phyloP scores from a whole-genome alignment of 2,888 invertebrate genomes.

The Zelleria hepariella region DNA sequence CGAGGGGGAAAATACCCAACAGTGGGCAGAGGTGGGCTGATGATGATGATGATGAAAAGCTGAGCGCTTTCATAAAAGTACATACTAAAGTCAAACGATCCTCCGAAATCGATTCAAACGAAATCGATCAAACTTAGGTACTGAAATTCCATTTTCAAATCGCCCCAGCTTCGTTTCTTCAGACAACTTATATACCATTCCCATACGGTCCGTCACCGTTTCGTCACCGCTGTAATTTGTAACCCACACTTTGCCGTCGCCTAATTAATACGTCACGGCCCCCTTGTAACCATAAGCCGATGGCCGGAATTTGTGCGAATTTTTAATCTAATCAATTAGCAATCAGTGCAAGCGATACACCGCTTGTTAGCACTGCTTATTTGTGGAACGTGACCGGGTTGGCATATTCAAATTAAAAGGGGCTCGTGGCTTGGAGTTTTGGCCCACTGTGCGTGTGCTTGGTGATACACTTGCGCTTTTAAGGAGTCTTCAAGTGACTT shows the following conservation, averaged over 20 bases:
- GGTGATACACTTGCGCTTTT: no score
- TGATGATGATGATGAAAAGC: no score
- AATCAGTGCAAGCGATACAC: slow-evolving; percentile 71
- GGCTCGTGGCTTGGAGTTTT: slow-evolving; percentile 37
- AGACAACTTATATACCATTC: no score
- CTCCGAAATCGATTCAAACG: no score
- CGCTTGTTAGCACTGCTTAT: slow-evolving; percentile 69
- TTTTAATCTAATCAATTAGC: slow-evolving; percentile 73
- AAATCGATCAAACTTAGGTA: no score
- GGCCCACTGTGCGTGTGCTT: slow-evolving; percentile 40
- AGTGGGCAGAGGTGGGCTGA: no score
- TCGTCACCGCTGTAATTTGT: slow-evolving; percentile 55
- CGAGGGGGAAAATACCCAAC: no score
- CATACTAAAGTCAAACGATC: no score
- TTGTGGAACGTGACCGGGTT: slow-evolving; percentile 64
- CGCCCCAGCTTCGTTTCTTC: no score
- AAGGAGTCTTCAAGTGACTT: no score
- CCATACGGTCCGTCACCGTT: slow-evolving; percentile 41
- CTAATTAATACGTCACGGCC: slow-evolving; percentile 43
- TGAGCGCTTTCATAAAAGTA: no score
- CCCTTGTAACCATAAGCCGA: slow-evolving; percentile 53
- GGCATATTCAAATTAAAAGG: slow-evolving; percentile 54
- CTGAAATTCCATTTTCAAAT: no score
- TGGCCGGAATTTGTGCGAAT: slow-evolving; percentile 51
- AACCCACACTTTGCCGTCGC: slow-evolving; percentile 53